Evolutionary conservation across 2,797 vertebrate genomes (phyloP).

Genomic region (Enteromius thamalakanensis): DNA sequence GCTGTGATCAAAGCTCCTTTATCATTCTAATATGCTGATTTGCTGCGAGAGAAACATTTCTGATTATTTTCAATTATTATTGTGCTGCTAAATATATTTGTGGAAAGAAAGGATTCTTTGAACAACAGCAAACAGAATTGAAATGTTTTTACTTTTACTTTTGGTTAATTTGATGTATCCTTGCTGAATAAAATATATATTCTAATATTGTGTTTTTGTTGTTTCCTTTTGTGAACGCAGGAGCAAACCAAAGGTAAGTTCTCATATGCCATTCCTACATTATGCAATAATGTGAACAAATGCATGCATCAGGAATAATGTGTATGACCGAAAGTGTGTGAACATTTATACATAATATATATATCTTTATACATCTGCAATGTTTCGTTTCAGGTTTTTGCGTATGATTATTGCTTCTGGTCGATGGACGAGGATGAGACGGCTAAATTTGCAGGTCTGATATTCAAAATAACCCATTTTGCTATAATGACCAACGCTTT

Average conservation of each 20-base stretch:
- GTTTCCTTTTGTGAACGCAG: constrained; percentile 56
- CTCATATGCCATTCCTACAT: constrained; percentile 1
- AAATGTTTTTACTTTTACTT: neutral
- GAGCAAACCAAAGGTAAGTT: constrained; percentile 76
- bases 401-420: constrained; percentile 98
- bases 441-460: constrained; percentile 90
- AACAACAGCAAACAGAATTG: neutral
- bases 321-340: neutral
- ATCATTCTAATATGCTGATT: neutral
- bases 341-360: too few species aligned
- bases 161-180: neutral
- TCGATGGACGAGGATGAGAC: constrained; percentile 91
- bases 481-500: neutral
- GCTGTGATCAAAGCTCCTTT: neutral
- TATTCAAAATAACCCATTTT: neutral
- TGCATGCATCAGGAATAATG: neutral
- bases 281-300: neutral
- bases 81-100: neutral
- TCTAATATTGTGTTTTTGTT: neutral
- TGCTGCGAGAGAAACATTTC: neutral
- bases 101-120: neutral
- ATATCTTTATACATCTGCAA: neutral
- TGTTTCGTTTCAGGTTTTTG: constrained; percentile 82
- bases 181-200: neutral
- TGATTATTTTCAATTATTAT: neutral